Percentiles rank a stretch among this genome's conserved stretches.
phyloP scores from a whole-genome alignment of 92 coral and sea anemone genomes.

The Zoanthus sansibaricus region DNA sequence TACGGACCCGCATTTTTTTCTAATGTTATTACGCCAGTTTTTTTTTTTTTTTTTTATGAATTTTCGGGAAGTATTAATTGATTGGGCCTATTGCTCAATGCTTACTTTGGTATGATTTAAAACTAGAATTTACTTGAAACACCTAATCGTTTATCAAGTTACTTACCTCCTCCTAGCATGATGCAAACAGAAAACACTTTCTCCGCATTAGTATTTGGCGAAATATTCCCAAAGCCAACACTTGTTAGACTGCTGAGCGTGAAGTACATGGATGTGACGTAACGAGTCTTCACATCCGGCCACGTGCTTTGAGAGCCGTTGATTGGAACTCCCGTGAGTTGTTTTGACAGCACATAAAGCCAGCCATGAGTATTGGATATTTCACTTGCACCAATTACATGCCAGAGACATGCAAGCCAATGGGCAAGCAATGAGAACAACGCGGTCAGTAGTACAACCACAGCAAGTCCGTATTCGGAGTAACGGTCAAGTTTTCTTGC shows the following conservation, averaged over 20 bases:
- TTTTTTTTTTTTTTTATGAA: no score
- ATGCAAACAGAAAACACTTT: conserved; percentile 91
- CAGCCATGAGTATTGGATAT: conserved; percentile 67
- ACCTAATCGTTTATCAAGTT: neutral
- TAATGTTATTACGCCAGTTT: no score
- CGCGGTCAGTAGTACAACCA: conserved; percentile 90
- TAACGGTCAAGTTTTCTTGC: conserved; percentile 97
- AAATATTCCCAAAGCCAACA: conserved; percentile 96
- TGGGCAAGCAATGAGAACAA: conserved; percentile 92
- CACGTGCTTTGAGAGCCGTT: conserved; percentile 49
- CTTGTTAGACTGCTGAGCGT: conserved; percentile 93
- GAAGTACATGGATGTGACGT: conserved; percentile 91
- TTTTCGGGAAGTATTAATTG: no score
- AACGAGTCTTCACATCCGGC: conserved; percentile 65
- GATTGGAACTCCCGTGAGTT: conserved; percentile 40
- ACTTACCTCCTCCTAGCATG: conserved; percentile 95
- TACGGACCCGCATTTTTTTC: no score
- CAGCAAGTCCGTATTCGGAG: conserved; percentile 98
- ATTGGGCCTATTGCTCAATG: no score
- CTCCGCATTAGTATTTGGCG: conserved; percentile 93
- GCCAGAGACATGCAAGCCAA: conserved; percentile 99
- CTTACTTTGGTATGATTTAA: neutral
- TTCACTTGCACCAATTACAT: conserved; percentile 80
- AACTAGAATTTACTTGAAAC: neutral
- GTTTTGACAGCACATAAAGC: conserved; percentile 69